Conservation (phyloP, 2,888 invertebrate species). For the Meloe dianella region DNA sequence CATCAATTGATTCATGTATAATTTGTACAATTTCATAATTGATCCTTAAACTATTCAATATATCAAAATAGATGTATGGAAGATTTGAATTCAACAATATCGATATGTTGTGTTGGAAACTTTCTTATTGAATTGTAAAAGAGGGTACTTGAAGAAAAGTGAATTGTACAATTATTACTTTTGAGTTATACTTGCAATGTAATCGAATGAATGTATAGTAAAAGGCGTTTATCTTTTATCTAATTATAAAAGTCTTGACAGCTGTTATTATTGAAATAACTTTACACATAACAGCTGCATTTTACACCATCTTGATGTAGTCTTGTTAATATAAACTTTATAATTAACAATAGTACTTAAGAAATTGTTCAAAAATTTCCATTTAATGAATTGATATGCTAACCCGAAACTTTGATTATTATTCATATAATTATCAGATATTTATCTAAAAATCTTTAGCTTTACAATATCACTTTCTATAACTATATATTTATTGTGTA, state of each 20-base stretch:
- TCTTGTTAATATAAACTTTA: slow-evolving; percentile 4
- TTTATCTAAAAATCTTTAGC: not conserved
- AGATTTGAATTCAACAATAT: not conserved
- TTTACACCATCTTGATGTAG: slow-evolving; percentile 5
- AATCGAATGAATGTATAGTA: slow-evolving; percentile 7
- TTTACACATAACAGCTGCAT: slow-evolving; percentile 4
- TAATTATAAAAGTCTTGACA: slow-evolving; percentile 11
- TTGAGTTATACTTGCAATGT: not conserved
- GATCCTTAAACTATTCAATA: slow-evolving; percentile 9
- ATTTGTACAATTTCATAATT: slow-evolving; percentile 17
- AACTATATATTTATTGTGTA: not conserved
- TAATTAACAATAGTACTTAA: slow-evolving; percentile 3
- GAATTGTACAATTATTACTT: slow-evolving; percentile 10
- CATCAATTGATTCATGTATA: slow-evolving; percentile 24
- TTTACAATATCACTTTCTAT: slow-evolving; percentile 7
- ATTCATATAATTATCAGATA: slow-evolving; percentile 3
- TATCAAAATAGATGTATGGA: not conserved
- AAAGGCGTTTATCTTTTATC: slow-evolving; percentile 12
- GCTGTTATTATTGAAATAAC: slow-evolving; percentile 10
- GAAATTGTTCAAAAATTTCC: not conserved
- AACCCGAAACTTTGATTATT: not conserved
- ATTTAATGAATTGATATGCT: not conserved
- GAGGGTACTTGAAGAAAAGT: slow-evolving; percentile 8
- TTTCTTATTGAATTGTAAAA: slow-evolving; percentile 21
- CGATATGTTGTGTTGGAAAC: not conserved